Base-by-base conservation (phyloP, 2,888 invertebrate genomes). In the Drosophila cognata region DNA sequence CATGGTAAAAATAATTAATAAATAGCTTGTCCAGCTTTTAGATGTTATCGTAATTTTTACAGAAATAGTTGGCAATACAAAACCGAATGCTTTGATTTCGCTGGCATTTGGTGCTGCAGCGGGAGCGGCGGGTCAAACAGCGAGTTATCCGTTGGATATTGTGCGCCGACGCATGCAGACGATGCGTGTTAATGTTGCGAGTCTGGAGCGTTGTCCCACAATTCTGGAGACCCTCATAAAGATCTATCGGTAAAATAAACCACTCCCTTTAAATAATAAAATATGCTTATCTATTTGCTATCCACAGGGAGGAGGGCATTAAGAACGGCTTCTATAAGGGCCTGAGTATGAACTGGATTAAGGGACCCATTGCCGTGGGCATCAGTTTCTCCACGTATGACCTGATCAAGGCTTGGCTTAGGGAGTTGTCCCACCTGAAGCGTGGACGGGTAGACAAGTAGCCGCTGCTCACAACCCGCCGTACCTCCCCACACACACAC, bases 281-380 rank as follows among this genome's bases (percentile, higher is more conserved):
- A 16, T 48, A 2, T 11, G 2, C 13, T 13, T 21, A 11, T 25
- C 18, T 36, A 13, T 38, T n/a, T 41, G 2, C 4, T 43, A n/a
- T 82, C 93, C 93, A 56, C 94, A 97, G 97, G 66, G 95, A 96
- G 81, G 99, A 99, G 93, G 99, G 99, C 36, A 92, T 97, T 33
- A 95, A 95, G 92, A 95, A 95, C 59, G 99, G 99, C 0, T 96
- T 99, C 92, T 99, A 97, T 94, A 99, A 99, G 93, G 99, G 99
- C 0, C 95, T 99, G n/a, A 98, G 98, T 86, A 98, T 99, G 98
- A 99, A 99, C 94, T 99, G 99, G 99, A 96, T 99, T 61, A 97
- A 97, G 92, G 97, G 97, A 0, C 97, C 97, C 10, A 96, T 97
- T 60, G 97, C 97, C 0, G 97, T 97, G 13, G 99, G 99, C 68